Evolutionary conservation across 2,797 vertebrate genomes (phyloP), one percentile per base, ranked within the genome.

Genomic region (Pangasius mekongensis): DNA sequence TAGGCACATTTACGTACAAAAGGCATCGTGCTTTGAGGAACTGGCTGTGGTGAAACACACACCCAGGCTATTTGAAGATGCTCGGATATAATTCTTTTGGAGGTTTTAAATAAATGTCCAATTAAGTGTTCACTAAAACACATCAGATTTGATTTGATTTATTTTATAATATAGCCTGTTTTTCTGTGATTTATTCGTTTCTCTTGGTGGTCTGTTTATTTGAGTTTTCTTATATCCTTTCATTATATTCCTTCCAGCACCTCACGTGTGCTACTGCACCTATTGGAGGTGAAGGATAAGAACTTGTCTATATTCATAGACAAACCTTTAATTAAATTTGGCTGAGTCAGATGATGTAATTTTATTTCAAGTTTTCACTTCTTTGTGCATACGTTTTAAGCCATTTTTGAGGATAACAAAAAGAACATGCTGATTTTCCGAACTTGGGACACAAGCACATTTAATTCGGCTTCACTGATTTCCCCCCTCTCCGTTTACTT

Each of bases 171-270:
- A 11, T 76, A 27, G 4, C 10, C 20, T 47, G 69, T 24, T 73
- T 33, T 33, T 69, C 66, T 18, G 66, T 36, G 16, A 69, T 74
- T 74, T 11, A 13, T 13, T 49, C 13, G 33, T 54, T 54, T 33
- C 3, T 33, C 30, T 30, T 33, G 8, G 36, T 22, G 36, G 22
- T 47, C 20, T 47, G 39, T 74, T 74, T 47, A 39, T 11, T 5
- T 69, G 67, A 36, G 13, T 27, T 56, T 77, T 18, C 6, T 78
- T 30, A 30, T 76, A n/a, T 0, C 24, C 24, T n/a, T 27, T 36
- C 67, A 69, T 18, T 13, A 77, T 16, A 77, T 77, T 77, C 74
- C 27, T 52, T 77, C 74, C 74, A 77, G 24, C 39, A 73, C 30
- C 66, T 71, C 16, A 43, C 18, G 4, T n/a, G n/a, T n/a, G 24